Evolutionary conservation across 2,888 invertebrate species (phyloP), one percentile per base, ranked within the genome.

Genomic region (Spodoptera picta): DNA sequence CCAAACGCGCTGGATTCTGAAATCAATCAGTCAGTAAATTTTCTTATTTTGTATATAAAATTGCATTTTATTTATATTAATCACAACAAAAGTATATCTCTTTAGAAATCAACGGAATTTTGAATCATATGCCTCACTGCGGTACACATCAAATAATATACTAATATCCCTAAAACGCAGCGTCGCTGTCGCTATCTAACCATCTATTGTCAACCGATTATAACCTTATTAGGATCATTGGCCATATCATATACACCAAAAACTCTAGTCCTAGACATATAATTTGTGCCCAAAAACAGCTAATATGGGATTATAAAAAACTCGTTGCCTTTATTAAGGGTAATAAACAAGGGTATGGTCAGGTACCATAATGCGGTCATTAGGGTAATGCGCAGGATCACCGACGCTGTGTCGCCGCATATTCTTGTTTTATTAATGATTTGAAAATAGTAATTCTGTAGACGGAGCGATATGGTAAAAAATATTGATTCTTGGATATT

Each of bases 251-350:
- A 52, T 73, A 48, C 65, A 41, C 31, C 58, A 64, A 73, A 81
- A 81, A 72, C 57, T 55, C 49, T 71, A 72, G 61, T 84, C 82
- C 88, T 88, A 89, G 86, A 82, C 79, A 74, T 84, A 82, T 91
- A 90, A 91, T 91, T 91, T 89, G 83, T 85, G 80, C 83, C 82
- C 85, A 88, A 88, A 83, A 80, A 73, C 72, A 81, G 83, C 58
- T 77, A 75, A 73, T 63, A 73, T 55, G 58, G 71, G 67, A 75
- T 77, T 75, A 78, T 83, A 86, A 92, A 91, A 91, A 92, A 90
- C 90, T 91, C 88, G 91, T 91, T 92, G 90, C 80, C 80, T 87
- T 88, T 86, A 91, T 92, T 91, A 91, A 86, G 86, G 89, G 87
- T 90, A 90, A 92, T 92, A 92, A 91, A 91, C 84, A 80, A 87